Conservation (phyloP, 2,888 invertebrate genomes). For the Latrodectus elegans region DNA sequence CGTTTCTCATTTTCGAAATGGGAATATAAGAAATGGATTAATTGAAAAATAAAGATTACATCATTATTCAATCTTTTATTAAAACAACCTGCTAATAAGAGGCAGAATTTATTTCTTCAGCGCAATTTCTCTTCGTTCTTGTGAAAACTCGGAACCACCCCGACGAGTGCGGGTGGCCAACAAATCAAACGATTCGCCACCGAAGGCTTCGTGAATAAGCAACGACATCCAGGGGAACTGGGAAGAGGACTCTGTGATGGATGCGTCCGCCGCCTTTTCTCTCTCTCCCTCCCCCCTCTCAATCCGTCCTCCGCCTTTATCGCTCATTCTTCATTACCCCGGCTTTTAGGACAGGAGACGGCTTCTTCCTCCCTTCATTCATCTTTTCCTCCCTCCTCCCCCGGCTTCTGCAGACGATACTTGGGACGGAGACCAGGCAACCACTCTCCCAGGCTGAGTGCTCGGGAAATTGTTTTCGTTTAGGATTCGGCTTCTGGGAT, state of each 20-base stretch:
- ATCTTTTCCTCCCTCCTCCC: neutral
- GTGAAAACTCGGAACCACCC: neutral
- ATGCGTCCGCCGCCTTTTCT: slow-evolving; percentile 6
- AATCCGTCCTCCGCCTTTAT: slow-evolving; percentile 15
- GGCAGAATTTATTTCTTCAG: too few relatives aligned
- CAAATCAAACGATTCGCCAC: too few relatives aligned
- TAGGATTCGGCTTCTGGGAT: neutral
- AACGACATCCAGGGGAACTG: neutral
- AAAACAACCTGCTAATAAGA: too few relatives aligned
- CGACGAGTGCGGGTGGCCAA: too few relatives aligned
- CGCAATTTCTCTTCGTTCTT: too few relatives aligned
- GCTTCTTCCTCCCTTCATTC: slow-evolving; percentile 21
- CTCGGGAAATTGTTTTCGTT: neutral
- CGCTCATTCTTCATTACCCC: slow-evolving; percentile 55
- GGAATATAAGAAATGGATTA: too few relatives aligned
- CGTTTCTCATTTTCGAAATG: too few relatives aligned
- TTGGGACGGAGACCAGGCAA: neutral
- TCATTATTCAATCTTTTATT: too few relatives aligned
- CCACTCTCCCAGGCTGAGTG: neutral
- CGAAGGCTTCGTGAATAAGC: too few relatives aligned
- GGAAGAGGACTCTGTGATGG: slow-evolving; percentile 4
- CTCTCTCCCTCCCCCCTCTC: slow-evolving; percentile 13
- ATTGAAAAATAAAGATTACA: too few relatives aligned
- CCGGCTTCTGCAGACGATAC: neutral
- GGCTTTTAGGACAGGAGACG: slow-evolving; percentile 45